Conservation (phyloP, 2,888 invertebrate species). For the Leptodirus hochenwartii region DNA sequence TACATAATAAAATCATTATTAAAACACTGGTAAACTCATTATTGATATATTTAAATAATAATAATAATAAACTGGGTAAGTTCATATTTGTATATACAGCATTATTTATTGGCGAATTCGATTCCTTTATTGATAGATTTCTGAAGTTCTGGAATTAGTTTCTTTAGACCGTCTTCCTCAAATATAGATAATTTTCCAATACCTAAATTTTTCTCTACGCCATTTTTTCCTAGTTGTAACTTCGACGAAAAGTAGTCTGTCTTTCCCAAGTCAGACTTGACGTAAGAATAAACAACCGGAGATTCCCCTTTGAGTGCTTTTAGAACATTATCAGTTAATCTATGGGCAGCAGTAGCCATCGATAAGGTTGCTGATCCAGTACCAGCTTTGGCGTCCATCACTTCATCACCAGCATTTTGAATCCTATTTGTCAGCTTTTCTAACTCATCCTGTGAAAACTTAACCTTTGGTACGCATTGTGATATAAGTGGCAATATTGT, state of each 20-base stretch:
- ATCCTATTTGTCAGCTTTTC: slow-evolving; percentile 74
- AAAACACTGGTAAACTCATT: too few species aligned
- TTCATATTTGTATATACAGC: too few species aligned
- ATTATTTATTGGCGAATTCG: too few species aligned
- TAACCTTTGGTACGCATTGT: slow-evolving; percentile 67
- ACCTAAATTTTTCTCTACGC: slow-evolving; percentile 79
- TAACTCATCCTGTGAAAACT: slow-evolving; percentile 55
- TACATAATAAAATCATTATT: too few species aligned
- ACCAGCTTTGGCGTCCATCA: slow-evolving; percentile 91
- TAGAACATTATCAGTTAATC: slow-evolving; percentile 65
- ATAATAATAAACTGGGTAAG: too few species aligned
- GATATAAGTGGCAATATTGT: slow-evolving; percentile 91
- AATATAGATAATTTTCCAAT: slow-evolving; percentile 70
- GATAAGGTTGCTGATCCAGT: slow-evolving; percentile 92
- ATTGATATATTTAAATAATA: too few species aligned
- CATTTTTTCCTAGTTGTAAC: slow-evolving; percentile 65
- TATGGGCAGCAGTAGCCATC: slow-evolving; percentile 89
- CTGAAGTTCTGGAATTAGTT: too few species aligned
- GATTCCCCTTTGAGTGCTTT: slow-evolving; percentile 65
- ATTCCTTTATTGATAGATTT: too few species aligned
- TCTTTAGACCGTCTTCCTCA: too few species aligned
- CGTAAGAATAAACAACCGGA: slow-evolving; percentile 71
- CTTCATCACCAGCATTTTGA: slow-evolving; percentile 89
- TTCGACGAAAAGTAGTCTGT: slow-evolving; percentile 84
- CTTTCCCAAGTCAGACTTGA: slow-evolving; percentile 61